Evolutionary conservation across 2,113 vertebrate species (phyloP), one percentile per base, ranked within the genome.

Genomic region (Eulemur macaco): DNA sequence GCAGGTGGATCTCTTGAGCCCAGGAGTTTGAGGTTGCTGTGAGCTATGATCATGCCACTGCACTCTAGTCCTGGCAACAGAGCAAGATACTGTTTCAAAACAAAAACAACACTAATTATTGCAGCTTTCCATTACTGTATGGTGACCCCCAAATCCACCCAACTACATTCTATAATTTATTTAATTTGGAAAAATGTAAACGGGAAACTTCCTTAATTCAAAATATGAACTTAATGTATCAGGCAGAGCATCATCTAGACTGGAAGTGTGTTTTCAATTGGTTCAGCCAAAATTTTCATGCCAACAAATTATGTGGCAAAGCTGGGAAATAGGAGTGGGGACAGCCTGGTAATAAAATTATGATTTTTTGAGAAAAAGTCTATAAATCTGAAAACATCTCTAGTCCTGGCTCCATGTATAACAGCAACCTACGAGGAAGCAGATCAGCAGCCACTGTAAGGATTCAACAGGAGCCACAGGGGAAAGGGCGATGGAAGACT

Each of bases 191-290:
- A 94, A 96, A 83, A 74, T 31, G n/a, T 92, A 82, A 96, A 86
- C 66, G 90, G 76, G 88, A 96, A 94, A 87, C 31, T n/a, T 82
- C 82, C 94, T 66, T 37, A 73, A 89, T 89, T 94, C 74, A 96
- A 94, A 94, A 76, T 74, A 83, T 5, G 73, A 96, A 92, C 77
- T 92, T 56, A 82, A 88, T 10, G 39, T 45, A 84, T 39, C 56
- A 91, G 39, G 82, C 47, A 56, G 34, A 80, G 86, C 64, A 80
- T 90, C 82, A 39, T 29, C 74, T 83, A 66, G 21, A 25, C 58
- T 60, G 45, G 66, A 95, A 94, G 27, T 42, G 54, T 68, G 66
- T 91, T 93, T 94, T 94, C 73, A 66, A 52, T 39, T 78, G 80
- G 52, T 94, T 86, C 34, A 34, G 92, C 37, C 74, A 77, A 63